These are phyloP conservation scores for Colossoma macropomum DNA, from an alignment of 2,113 vertebrate genomes.

Conservation along the genomic window DNA sequence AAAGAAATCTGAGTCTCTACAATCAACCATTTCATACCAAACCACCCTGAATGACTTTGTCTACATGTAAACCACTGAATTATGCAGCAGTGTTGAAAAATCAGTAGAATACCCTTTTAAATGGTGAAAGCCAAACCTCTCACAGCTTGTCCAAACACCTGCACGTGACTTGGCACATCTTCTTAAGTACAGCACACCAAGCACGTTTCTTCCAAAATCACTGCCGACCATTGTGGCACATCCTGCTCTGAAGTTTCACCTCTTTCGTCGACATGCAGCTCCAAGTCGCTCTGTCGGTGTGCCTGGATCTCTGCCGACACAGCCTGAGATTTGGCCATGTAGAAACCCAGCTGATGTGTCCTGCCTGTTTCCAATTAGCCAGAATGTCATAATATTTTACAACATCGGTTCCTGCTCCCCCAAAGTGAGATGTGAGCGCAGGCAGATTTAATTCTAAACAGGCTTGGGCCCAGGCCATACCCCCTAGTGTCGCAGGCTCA, in stretches of 20 bases:
- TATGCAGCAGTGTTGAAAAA: no score
- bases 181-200: not conserved
- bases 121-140: not conserved
- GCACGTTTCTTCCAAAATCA: not conserved
- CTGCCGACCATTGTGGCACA: not conserved
- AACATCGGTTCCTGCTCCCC: constrained; percentile 61
- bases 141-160: not conserved
- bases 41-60: no score
- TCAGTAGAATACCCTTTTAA: no score
- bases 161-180: not conserved
- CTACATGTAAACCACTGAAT: no score
- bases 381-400: constrained; percentile 66
- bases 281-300: not conserved
- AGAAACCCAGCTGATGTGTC: constrained; percentile 61
- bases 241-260: not conserved
- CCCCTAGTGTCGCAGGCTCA: not conserved
- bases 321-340: constrained; percentile 14
- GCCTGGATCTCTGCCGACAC: constrained; percentile 47
- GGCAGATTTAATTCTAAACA: constrained; percentile 55
- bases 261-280: not conserved
- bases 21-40: no score
- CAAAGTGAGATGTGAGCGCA: not conserved
- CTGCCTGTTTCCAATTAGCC: constrained; percentile 70
- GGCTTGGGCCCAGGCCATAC: constrained; percentile 22
- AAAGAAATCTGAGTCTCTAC: no score